These are phyloP conservation scores for Megaceryle maxima DNA, from an alignment of 2,113 vertebrate genomes.

Conservation along the genomic window DNA sequence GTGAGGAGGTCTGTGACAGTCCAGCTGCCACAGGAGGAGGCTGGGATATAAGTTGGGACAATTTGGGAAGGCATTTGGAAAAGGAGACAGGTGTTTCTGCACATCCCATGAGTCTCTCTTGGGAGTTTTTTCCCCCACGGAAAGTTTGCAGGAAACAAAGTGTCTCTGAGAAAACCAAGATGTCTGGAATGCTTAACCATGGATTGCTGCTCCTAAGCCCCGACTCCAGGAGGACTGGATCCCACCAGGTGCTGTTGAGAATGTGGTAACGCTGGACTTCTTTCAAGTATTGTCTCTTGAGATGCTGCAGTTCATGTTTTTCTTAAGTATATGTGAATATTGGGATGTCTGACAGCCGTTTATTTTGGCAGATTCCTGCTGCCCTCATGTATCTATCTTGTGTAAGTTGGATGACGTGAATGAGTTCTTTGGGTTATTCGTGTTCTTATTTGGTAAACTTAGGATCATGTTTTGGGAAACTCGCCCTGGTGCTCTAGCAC, in stretches of 20 bases:
- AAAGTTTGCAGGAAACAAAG: not conserved
- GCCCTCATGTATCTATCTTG: not conserved
- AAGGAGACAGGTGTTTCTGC: not conserved
- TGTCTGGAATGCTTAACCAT: not conserved
- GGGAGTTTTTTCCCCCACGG: not conserved
- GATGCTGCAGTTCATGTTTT: not conserved
- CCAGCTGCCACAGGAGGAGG: not conserved
- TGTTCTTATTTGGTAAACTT: conserved; percentile 41
- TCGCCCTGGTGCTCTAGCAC: not conserved
- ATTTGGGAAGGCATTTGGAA: not conserved
- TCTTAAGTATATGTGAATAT: not conserved
- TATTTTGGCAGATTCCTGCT: not conserved
- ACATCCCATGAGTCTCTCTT: not conserved
- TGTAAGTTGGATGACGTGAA: not conserved
- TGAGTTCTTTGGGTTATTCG: not conserved
- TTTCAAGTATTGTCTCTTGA: not conserved
- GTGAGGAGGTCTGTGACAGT: not conserved
- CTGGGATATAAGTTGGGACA: not conserved
- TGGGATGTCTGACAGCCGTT: not conserved
- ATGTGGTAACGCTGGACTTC: not conserved
- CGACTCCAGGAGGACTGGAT: not conserved
- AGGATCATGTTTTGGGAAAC: not conserved
- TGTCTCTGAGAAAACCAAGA: not conserved
- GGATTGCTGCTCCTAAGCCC: not conserved
- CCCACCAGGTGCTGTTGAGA: not conserved